These are phyloP conservation scores for Odocoileus virginianus DNA, from an alignment of 2,113 vertebrate species.

Conservation along the genomic window DNA sequence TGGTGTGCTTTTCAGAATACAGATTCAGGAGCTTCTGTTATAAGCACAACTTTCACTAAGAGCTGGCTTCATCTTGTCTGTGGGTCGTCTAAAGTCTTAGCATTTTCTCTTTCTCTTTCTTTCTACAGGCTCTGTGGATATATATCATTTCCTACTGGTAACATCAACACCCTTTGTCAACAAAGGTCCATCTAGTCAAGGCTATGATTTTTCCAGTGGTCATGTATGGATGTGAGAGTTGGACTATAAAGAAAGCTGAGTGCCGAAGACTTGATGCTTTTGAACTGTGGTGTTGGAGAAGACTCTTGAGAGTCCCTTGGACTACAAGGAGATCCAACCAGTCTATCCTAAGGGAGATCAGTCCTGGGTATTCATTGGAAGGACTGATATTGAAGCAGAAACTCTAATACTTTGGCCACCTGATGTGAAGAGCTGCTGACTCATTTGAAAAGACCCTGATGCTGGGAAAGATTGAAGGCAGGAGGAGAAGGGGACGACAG, in stretches of 20 bases:
- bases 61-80: background rate
- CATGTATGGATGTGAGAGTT: background rate
- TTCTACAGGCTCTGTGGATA: background rate
- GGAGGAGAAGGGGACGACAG: background rate
- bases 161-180: background rate
- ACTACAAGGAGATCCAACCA: background rate
- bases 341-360: background rate
- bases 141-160: background rate
- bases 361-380: background rate
- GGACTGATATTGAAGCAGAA: background rate
- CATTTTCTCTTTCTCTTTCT: background rate
- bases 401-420: background rate
- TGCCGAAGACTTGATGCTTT: background rate
- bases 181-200: background rate
- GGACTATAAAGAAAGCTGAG: background rate
- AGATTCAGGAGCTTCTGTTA: background rate
- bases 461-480: background rate
- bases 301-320: background rate
- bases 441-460: background rate
- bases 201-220: background rate
- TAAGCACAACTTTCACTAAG: background rate
- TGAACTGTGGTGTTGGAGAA: background rate
- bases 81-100: background rate
- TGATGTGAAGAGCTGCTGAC: background rate
- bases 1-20: background rate